Conservation (phyloP, 2,888 invertebrate species). For the Heliconius cydno region DNA sequence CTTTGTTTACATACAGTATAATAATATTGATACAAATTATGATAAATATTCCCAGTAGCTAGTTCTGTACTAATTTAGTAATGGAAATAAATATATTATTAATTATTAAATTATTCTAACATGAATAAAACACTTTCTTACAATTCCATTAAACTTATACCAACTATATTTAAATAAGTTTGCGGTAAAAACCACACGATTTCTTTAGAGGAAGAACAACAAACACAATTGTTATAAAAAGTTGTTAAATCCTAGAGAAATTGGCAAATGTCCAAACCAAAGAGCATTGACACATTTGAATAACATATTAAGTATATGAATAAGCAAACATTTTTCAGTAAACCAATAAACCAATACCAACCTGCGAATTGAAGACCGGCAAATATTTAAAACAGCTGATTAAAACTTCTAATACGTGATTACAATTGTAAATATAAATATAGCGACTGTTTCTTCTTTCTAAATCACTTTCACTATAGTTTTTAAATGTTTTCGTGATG, state of each 20-base stretch:
- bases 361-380: conserved; percentile 68
- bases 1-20: no score
- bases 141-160: neutral
- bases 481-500: conserved; percentile 39
- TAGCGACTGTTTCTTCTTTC: conserved; percentile 48
- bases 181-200: conserved; percentile 64
- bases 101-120: neutral
- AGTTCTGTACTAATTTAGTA: no score
- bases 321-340: conserved; percentile 43
- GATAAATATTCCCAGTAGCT: no score
- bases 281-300: conserved; percentile 32
- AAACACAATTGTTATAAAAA: conserved; percentile 10
- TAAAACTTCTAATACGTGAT: conserved; percentile 54
- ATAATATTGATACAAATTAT: no score
- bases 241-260: conserved; percentile 38
- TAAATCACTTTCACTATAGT: conserved; percentile 57
- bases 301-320: conserved; percentile 23
- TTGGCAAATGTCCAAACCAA: conserved; percentile 37
- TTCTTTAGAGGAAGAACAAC: conserved; percentile 53
- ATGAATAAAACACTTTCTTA: neutral
- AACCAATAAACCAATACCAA: conserved; percentile 64
- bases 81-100: neutral
- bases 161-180: conserved; percentile 45
- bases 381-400: conserved; percentile 69
- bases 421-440: conserved; percentile 40